These are phyloP conservation scores for Cercopithecus diana DNA, from an alignment of 2,797 vertebrate genomes.

Conservation along the genomic window DNA sequence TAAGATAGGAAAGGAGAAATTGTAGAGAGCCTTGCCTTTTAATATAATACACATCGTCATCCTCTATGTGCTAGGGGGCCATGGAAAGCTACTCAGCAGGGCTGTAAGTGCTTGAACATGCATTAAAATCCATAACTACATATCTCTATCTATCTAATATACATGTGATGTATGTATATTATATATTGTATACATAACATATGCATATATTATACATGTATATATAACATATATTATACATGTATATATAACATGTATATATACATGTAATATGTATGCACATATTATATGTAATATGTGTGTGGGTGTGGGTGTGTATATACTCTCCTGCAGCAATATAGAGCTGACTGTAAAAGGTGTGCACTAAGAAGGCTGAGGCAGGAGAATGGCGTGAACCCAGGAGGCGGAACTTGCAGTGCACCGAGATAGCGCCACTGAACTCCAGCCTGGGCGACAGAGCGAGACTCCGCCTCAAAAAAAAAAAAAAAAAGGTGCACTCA, in stretches of 20 bases:
- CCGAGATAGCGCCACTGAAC: too few relatives aligned
- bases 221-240: too few relatives aligned
- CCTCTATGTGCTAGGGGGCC: not conserved
- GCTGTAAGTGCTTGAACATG: not conserved
- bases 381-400: too few relatives aligned
- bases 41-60: fast-evolving
- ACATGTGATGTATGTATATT: not conserved
- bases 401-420: too few relatives aligned
- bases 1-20: not conserved
- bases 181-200: too few relatives aligned
- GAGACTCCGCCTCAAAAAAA: too few relatives aligned
- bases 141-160: not conserved
- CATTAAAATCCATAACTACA: not conserved
- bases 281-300: not conserved
- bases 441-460: too few relatives aligned
- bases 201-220: too few relatives aligned
- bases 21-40: not conserved
- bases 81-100: fast-evolving
- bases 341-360: not conserved
- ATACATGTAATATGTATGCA: not conserved
- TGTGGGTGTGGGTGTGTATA: not conserved
- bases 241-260: not conserved
- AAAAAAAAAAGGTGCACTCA: not conserved
- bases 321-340: not conserved
- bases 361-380: not conserved